phyloP scores from a whole-genome alignment of 2,888 invertebrate genomes.

The Habrosyne pyritoides region DNA sequence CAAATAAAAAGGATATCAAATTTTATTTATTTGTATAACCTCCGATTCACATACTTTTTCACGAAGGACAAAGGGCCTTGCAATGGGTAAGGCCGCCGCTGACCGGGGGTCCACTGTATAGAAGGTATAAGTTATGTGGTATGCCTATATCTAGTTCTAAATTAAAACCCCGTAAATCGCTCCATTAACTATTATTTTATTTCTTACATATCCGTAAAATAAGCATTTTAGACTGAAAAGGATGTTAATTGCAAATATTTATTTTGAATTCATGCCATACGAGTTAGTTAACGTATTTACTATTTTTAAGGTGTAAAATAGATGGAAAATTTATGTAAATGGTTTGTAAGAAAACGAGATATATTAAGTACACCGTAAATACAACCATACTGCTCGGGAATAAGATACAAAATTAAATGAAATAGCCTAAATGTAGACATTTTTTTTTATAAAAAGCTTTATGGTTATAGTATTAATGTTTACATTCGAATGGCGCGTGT shows the following conservation, averaged over 20 bases:
- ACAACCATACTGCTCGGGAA: neutral
- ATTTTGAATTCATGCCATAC: neutral
- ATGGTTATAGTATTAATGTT: neutral
- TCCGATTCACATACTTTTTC: no score
- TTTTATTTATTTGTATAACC: no score
- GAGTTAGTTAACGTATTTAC: neutral
- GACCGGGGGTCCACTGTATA: no score
- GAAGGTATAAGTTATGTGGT: neutral
- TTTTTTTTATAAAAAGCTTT: no score
- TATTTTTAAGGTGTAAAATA: neutral
- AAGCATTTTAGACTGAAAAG: slow-evolving; percentile 7
- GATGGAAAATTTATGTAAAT: neutral
- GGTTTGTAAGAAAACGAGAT: neutral
- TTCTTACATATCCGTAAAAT: slow-evolving; percentile 6
- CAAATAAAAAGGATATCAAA: no score
- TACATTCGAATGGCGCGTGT: neutral
- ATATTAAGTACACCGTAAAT: neutral
- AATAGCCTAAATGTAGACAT: no score
- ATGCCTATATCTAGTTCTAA: neutral
- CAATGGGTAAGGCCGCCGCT: no score
- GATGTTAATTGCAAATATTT: neutral
- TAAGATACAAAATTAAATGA: neutral
- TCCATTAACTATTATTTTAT: neutral
- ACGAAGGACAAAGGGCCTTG: no score
- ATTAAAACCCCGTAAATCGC: neutral